Evolutionary conservation across 2,113 vertebrate species (phyloP).

Genomic region (Aspiorhynchus laticeps): DNA sequence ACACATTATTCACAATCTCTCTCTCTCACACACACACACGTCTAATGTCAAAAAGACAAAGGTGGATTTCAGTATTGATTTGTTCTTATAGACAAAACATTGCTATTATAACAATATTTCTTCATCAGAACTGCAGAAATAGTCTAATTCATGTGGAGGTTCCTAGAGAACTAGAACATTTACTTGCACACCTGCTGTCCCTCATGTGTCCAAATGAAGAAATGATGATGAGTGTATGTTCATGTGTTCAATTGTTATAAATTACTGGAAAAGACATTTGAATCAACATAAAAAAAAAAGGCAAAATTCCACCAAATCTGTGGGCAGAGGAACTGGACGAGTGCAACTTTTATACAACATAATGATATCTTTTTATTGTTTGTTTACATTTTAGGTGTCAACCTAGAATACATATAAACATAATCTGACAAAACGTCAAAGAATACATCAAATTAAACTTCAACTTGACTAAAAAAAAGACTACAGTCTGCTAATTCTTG

Average conservation of each 20-base stretch:
- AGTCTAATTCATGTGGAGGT: background rate
- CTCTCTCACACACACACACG: background rate
- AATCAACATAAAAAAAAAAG: background rate
- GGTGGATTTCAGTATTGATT: too few relatives aligned
- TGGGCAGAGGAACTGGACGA: background rate
- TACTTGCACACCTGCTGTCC: background rate
- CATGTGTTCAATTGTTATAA: too few relatives aligned
- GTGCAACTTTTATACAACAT: constrained; percentile 39
- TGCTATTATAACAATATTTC: background rate
- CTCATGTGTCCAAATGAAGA: too few relatives aligned
- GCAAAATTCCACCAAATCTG: too few relatives aligned
- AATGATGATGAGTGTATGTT: too few relatives aligned
- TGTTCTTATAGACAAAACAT: background rate
- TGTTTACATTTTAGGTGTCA: constrained; percentile 70
- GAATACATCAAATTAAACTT: constrained; percentile 75
- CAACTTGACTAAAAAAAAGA: constrained; percentile 67
- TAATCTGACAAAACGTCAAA: constrained; percentile 66
- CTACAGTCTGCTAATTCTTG: constrained; percentile 47
- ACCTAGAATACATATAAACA: constrained; percentile 75
- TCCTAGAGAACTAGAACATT: background rate
- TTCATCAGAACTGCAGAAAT: background rate
- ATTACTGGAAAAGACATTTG: too few relatives aligned
- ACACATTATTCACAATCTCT: background rate
- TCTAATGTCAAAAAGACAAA: too few relatives aligned
- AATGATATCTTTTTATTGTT: constrained; percentile 66